Base-by-base conservation (phyloP, 2,888 invertebrate genomes). In the Harpagoxenus sublaevis region DNA sequence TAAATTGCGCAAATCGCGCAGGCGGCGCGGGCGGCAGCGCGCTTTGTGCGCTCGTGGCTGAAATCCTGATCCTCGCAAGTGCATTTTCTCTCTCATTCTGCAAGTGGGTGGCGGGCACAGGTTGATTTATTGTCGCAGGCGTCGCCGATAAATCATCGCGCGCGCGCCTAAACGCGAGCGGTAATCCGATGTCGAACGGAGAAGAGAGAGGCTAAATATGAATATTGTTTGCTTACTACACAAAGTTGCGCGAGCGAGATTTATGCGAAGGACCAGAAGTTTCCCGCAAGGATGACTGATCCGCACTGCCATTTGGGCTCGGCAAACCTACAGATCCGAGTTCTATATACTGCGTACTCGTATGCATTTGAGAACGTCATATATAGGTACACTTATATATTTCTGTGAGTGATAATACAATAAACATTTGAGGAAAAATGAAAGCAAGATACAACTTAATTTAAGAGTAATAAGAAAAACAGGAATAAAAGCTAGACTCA, bases 161-260 rank as follows among this genome's bases (percentile, higher is more conserved):
- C 45, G 35, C 77, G 31, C 55, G 68, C 48, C 10, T 79, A 70
- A 48, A 62, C 12, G 35, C 71, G 39, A 70, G 12, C 35, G 9
- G 71, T 73, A 60, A 79, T 79, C 71, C 79, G 48, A 71, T 81
- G 79, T 81, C 79, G 71, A 79, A 79, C 71, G 55, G 68, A 35
- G 35, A 60, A 70, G 57, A 71, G 57, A 23, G 60, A 48, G 28
- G 60, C 79, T 48, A 60, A 48, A 81, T 73, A 57, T 23, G 48
- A 79, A 48, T 39, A 68, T 48, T 60, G 60, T 71, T 77, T 62
- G 60, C 35, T 71, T 51, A 42, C 6, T 35, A 31, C 60, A 31
- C 42, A 23, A 62, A 39, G 35, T 81, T 28, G 68, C 42, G 78
- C 5, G 45, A 79, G 60, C 39, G 60, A 81, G 73, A 81, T 81